Base-by-base conservation (phyloP, 2,888 invertebrate genomes). In the Operophtera brumata region DNA sequence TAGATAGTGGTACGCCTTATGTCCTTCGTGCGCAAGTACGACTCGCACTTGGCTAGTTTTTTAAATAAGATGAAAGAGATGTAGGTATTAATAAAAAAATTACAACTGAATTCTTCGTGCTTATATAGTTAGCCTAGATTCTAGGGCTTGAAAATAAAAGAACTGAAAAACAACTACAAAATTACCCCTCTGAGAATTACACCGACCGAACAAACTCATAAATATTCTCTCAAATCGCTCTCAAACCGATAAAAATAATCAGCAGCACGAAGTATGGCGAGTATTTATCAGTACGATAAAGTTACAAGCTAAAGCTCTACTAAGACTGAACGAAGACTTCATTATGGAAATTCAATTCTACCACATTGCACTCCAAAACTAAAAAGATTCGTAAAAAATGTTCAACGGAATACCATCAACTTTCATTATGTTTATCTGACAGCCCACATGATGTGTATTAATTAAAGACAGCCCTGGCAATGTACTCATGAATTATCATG, bases 401-500 rank as follows among this genome's bases (percentile, higher is more conserved):
- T 28, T 25, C 41, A 34, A 37, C 45, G 44, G 34, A 51, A 58
- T 49, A 51, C 52, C 43, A 59, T 59, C 57, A 55, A 63, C 54
- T 59, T 45, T 55, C 59, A 82, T 86, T 86, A 84, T 76, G 79
- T 83, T 83, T 84, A 84, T 85, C 86, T 80, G 84, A 79, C 86
- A 80, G 73, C 85, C 85, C 84, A 82, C 86, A 86, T 86, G 85
- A 84, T 82, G 84, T 77, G 84, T 85, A 82, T 82, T 87, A 88
- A 88, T 89, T 88, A 87, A 84, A 82, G 74, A 74, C 70, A 75
- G 77, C 72, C 65, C 69, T 57, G 73, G 69, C 68, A 25, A 51
- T 47, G 70, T 71, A 74, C 81, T 80, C 84, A 84, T 82, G 86
- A 84, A 84, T 87, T 87, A 88, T 83, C 82, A 82, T 82, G 82